These are phyloP conservation scores for Ahaetulla prasina DNA, from an alignment of 2,113 vertebrate species.

Conservation along the genomic window DNA sequence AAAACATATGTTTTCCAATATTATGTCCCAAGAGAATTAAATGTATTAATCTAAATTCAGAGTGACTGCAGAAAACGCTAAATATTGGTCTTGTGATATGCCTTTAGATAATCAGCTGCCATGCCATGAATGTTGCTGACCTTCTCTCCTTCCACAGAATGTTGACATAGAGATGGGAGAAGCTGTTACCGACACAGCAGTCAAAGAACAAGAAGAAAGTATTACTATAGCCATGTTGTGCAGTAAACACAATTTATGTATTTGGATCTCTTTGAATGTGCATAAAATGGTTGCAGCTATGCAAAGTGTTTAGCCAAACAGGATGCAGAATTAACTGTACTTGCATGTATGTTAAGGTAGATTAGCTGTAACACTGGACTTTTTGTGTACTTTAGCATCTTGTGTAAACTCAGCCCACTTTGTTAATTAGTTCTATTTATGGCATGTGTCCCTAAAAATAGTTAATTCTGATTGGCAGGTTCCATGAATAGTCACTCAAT, in stretches of 20 bases:
- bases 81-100: background rate
- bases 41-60: background rate
- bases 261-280: background rate
- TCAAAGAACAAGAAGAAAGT: background rate
- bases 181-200: background rate
- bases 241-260: background rate
- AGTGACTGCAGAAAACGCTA: background rate
- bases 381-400: background rate
- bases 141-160: constrained; percentile 2
- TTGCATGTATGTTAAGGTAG: background rate
- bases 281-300: background rate
- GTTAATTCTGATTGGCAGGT: background rate
- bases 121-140: background rate
- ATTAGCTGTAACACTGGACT: background rate
- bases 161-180: constrained; percentile 20
- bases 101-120: constrained; percentile 19
- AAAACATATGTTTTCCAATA: constrained; percentile 1
- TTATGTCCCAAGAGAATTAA: background rate
- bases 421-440: background rate
- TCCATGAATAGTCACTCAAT: background rate
- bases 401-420: background rate
- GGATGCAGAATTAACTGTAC: background rate
- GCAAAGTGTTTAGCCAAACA: background rate
- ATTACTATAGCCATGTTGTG: background rate
- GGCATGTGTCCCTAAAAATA: background rate